Conservation (phyloP, 2,888 invertebrate genomes). For the Perizoma flavofasciatum region DNA sequence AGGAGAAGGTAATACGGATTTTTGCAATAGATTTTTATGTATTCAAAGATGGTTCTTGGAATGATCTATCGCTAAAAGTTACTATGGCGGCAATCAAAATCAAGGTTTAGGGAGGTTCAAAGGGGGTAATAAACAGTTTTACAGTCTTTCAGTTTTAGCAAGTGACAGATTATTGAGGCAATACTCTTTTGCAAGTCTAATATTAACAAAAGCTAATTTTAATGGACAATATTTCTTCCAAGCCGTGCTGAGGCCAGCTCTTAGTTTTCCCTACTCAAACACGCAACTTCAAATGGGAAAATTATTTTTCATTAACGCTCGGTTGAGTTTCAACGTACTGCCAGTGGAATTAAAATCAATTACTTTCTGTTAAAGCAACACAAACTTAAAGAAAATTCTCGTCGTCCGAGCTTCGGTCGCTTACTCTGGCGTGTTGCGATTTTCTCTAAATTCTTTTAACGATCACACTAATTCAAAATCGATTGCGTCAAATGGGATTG, state of each 20-base stretch:
- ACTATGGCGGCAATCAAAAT: no score
- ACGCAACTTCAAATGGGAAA: slow-evolving; percentile 68
- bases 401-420: slow-evolving; percentile 35
- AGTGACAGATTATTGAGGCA: slow-evolving; percentile 36
- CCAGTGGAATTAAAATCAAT: slow-evolving; percentile 75
- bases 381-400: slow-evolving; percentile 62
- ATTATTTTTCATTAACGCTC: slow-evolving; percentile 78
- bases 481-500: slow-evolving; percentile 34
- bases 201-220: slow-evolving; percentile 49
- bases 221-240: slow-evolving; percentile 59
- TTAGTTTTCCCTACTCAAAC: slow-evolving; percentile 54
- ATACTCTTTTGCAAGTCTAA: slow-evolving; percentile 43
- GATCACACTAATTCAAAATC: slow-evolving; percentile 41
- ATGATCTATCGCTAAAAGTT: no score
- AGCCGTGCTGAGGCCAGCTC: slow-evolving; percentile 35
- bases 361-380: slow-evolving; percentile 64
- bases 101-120: no score
- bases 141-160: slow-evolving; percentile 27
- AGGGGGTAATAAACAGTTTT: no score
- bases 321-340: slow-evolving; percentile 65
- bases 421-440: slow-evolving; percentile 49
- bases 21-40: no score
- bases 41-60: no score
- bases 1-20: no score
- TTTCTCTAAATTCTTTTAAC: slow-evolving; percentile 51